Base-by-base conservation (phyloP, 2,113 vertebrate species). In the Lophochroa leadbeateri region DNA sequence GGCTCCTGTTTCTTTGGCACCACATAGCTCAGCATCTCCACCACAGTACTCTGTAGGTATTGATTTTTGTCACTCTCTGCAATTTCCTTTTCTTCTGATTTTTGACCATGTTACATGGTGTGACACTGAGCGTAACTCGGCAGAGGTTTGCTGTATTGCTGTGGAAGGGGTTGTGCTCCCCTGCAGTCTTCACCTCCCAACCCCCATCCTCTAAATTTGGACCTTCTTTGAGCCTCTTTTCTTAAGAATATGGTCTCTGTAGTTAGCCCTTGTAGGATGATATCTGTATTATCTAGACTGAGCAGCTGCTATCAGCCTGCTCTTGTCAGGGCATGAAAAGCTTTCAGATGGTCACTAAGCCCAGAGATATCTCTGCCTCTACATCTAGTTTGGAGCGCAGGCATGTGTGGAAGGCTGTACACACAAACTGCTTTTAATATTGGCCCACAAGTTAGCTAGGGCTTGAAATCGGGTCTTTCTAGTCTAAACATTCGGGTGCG, bases 81-180 rank as follows among this genome's bases (percentile, higher is more conserved):
- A 57, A 23, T 49, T 70, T 57, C 49, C 23, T 86, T 94, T 50
- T 50, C 28, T 10, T 64, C 41, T 39, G 16, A 16, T 65, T 74
- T 83, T 46, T 39, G 27, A 44, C 35, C 18, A 10, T 1, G 0
- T 70, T 49, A 12, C 13, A 2, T 0, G 0, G 7, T 5, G 6
- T 27, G 49, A 10, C 18, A 1, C 13, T 39, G 71, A 46, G 31
- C 0, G 0, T 43, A 21, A 49, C 37, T 1, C 1, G 19, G 70
- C 14, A 9, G 49, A 25, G 25, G 20, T 57, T 88, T 9, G 11
- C 24, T 1, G 0, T 5, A 4, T 19, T 46, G 12, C 43, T 35
- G 0, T 21, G 60, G 41, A 29, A 82, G 29, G 17, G 10, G 9
- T 28, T 63, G 25, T 31, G 52, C 29, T 41, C 33, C n/a, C 0